phyloP scores from a whole-genome alignment of 2,113 vertebrate species.

The Xenopus borealis region DNA sequence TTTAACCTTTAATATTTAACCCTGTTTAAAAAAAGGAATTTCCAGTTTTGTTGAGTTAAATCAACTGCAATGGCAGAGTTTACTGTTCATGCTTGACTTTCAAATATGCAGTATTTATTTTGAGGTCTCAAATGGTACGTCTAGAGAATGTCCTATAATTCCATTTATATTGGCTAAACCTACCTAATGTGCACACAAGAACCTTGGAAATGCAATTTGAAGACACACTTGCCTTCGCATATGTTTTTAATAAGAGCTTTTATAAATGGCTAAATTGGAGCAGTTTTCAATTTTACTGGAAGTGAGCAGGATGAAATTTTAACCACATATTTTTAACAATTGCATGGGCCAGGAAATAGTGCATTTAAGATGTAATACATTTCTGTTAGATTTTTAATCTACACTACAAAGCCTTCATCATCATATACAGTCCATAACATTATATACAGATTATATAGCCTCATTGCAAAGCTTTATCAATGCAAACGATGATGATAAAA shows the following conservation, averaged over 20 bases:
- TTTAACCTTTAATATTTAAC: no score
- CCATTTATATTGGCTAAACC: constrained; percentile 40
- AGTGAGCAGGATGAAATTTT: constrained; percentile 19
- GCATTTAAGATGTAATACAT: no score
- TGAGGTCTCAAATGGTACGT: not conserved
- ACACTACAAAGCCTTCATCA: no score
- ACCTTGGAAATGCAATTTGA: constrained; percentile 39
- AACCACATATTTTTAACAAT: constrained; percentile 28
- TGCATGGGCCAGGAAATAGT: not conserved
- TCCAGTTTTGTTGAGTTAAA: no score
- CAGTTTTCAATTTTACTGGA: constrained; percentile 39
- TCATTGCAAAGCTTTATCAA: no score
- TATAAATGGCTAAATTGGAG: constrained; percentile 27
- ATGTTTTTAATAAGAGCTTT: constrained; percentile 42
- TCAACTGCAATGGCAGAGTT: not conserved
- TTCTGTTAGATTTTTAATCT: no score
- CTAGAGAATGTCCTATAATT: constrained; percentile 32
- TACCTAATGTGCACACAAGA: constrained; percentile 32
- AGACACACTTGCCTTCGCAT: constrained; percentile 38
- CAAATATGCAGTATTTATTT: constrained; percentile 26
- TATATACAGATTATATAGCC: no score
- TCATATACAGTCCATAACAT: no score
- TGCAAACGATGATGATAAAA: no score
- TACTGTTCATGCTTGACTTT: not conserved
- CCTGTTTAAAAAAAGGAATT: no score